Conservation (phyloP, 2,113 vertebrate species). For the Oreochromis niloticus region DNA sequence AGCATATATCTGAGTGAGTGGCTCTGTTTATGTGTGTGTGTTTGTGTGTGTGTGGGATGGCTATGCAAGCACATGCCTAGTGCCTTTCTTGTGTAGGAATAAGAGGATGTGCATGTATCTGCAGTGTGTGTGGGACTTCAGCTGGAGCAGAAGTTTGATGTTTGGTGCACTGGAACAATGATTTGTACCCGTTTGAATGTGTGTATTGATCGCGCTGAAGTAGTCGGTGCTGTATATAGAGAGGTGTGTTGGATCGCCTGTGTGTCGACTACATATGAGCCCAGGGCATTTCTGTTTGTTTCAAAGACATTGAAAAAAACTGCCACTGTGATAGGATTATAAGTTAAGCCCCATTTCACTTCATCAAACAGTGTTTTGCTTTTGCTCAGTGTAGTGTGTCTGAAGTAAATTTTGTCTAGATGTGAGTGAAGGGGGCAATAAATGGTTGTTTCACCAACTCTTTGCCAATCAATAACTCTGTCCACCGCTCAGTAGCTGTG, state of each 20-base stretch:
- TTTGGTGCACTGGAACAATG: not conserved
- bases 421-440: not conserved
- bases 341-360: not conserved
- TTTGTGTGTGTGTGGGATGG: not conserved
- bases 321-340: not conserved
- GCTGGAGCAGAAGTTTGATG: not conserved
- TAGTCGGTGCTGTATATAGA: not conserved
- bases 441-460: conserved; percentile 26
- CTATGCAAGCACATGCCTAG: not conserved
- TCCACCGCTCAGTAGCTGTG: conserved; percentile 23
- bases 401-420: not conserved
- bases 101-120: not conserved
- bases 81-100: not conserved
- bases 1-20: not conserved
- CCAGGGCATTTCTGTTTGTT: not conserved
- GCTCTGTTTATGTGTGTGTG: not conserved
- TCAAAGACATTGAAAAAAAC: not conserved
- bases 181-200: not conserved
- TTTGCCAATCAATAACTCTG: conserved; percentile 43
- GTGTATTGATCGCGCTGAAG: conserved; percentile 7
- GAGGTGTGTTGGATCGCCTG: not conserved
- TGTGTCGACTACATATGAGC: not conserved
- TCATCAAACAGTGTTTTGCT: not conserved
- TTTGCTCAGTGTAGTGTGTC: not conserved
- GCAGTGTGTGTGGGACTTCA: not conserved